Conservation (phyloP, 1,140 invertebrate species). For the Zelostemma sp. region DNA sequence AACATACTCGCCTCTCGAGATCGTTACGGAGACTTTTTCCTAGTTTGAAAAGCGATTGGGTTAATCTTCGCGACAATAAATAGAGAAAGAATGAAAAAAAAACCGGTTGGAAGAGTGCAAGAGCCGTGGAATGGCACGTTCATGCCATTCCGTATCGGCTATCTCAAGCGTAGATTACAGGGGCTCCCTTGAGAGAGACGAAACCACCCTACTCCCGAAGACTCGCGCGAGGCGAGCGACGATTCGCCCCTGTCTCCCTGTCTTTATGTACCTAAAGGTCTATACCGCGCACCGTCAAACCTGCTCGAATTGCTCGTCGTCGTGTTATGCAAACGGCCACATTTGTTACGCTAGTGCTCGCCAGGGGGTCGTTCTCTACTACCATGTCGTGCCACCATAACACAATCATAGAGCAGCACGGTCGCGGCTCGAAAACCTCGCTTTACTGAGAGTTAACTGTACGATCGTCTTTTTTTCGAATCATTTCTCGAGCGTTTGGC, state of each 20-base stretch:
- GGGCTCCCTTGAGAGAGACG: conserved; percentile 46
- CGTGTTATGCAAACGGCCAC: conserved; percentile 70
- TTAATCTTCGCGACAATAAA: too few relatives aligned
- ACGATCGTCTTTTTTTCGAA: too few relatives aligned
- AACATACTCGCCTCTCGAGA: too few relatives aligned
- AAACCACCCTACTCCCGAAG: conserved; percentile 30
- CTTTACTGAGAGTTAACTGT: conserved; percentile 40
- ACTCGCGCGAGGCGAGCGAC: conserved; percentile 22
- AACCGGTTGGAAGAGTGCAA: conserved; percentile 32
- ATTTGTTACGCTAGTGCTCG: conserved; percentile 69
- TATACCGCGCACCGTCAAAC: conserved; percentile 71
- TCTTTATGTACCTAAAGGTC: conserved; percentile 61
- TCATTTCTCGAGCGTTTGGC: too few relatives aligned
- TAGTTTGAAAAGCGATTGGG: too few relatives aligned
- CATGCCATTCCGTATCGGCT: conserved; percentile 57
- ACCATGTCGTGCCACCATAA: conserved; percentile 49
- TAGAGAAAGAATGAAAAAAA: conserved; percentile 23
- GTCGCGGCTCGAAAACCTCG: conserved; percentile 25
- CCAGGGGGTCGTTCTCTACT: conserved; percentile 63
- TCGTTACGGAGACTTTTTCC: too few relatives aligned
- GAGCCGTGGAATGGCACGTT: conserved; percentile 46
- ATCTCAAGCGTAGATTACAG: conserved; percentile 63
- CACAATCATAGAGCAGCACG: conserved; percentile 43
- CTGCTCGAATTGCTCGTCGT: conserved; percentile 70
- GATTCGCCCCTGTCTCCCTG: conserved; percentile 31